phyloP scores from a whole-genome alignment of 2,113 vertebrate species.

The Peromyscus leucopus region DNA sequence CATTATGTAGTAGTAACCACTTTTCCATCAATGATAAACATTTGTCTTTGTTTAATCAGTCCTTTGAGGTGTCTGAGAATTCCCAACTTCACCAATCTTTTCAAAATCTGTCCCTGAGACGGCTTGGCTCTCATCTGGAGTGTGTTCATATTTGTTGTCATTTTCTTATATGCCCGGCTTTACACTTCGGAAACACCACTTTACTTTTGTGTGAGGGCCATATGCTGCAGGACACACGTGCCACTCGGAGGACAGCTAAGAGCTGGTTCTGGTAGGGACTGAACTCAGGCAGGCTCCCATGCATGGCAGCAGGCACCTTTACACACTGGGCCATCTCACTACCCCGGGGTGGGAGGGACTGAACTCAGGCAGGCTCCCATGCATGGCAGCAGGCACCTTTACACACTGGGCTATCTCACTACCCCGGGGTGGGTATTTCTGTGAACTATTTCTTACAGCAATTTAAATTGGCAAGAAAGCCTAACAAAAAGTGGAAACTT shows the following conservation, averaged over 20 bases:
- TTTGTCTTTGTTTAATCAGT: neutral
- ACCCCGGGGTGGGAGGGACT: neutral
- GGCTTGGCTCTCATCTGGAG: neutral
- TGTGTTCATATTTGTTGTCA: neutral
- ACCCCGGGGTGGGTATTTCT: neutral
- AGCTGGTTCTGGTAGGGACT: neutral
- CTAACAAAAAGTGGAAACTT: neutral
- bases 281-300: too few species aligned
- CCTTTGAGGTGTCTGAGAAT: constrained; percentile 10
- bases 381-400: neutral
- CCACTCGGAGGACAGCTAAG: too few species aligned
- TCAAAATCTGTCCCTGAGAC: neutral
- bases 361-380: neutral
- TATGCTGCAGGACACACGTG: neutral
- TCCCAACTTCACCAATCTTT: constrained; percentile 29
- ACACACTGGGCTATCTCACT: neutral
- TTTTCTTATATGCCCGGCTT: neutral
- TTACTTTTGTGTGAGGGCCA: neutral
- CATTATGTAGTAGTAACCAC: neutral
- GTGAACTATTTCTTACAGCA: neutral
- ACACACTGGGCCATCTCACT: too few species aligned
- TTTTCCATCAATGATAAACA: constrained; percentile 31
- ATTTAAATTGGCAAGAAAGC: neutral
- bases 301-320: too few species aligned
- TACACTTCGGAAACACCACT: neutral